Conservation (phyloP, 2,888 invertebrate genomes). For the Ephialtes manifestator region DNA sequence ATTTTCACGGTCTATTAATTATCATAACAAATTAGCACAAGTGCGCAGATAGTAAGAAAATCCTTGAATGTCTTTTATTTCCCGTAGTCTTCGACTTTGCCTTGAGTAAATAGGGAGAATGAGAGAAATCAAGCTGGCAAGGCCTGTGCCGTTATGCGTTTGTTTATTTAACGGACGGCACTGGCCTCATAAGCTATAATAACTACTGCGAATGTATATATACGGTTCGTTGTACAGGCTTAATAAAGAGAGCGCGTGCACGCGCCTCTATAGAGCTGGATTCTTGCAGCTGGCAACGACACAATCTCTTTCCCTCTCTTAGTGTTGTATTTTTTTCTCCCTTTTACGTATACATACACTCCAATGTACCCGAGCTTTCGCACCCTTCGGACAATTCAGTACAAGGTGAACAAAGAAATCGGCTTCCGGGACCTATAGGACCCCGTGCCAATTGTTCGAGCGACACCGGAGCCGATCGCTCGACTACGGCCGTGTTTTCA, state of each 20-base stretch:
- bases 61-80: background rate
- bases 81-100: background rate
- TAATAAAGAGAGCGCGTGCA: slow-evolving; percentile 44
- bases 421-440: slow-evolving; percentile 34
- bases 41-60: background rate
- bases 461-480: slow-evolving; percentile 33
- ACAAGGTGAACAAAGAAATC: slow-evolving; percentile 59
- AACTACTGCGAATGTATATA: slow-evolving; percentile 3
- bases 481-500: background rate
- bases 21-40: too few relatives aligned
- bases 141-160: slow-evolving; percentile 19
- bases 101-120: slow-evolving; percentile 6
- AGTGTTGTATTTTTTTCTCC: slow-evolving; percentile 12
- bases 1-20: too few relatives aligned
- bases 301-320: slow-evolving; percentile 26
- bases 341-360: background rate
- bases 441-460: slow-evolving; percentile 49
- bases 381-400: slow-evolving; percentile 56
- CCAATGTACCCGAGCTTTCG: slow-evolving; percentile 55
- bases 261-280: slow-evolving; percentile 17
- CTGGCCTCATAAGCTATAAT: slow-evolving; percentile 47
- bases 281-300: slow-evolving; percentile 58
- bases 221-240: slow-evolving; percentile 18
- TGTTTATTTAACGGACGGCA: slow-evolving; percentile 51
- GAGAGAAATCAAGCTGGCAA: slow-evolving; percentile 35